Percentiles rank a stretch among this genome's conserved stretches.
These are phyloP conservation scores for Drosophila athabasca DNA, from an alignment of 1,140 invertebrate species.

Conservation along the genomic window DNA sequence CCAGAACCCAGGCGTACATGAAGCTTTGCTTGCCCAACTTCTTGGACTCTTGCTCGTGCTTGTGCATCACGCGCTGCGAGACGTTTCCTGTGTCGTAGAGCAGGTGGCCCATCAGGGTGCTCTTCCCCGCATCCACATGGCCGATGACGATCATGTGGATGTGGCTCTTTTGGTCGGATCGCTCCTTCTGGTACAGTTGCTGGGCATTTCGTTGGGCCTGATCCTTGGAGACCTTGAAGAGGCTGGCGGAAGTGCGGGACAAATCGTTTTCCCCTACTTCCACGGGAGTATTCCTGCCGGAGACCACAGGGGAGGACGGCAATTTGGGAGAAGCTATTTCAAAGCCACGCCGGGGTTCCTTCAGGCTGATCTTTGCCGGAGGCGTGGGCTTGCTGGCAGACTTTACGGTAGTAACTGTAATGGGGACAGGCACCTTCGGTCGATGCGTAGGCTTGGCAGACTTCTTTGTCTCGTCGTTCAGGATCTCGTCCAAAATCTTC, in stretches of 20 bases:
- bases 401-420: slow-evolving; percentile 22
- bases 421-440: slow-evolving; percentile 10
- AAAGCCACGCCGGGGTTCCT: slow-evolving; percentile 83
- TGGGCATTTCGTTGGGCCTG: slow-evolving; percentile 70
- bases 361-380: slow-evolving; percentile 59
- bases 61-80: slow-evolving; percentile 95
- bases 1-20: slow-evolving; percentile 99
- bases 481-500: slow-evolving; percentile 89
- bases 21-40: slow-evolving; percentile 99
- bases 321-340: slow-evolving; percentile 79
- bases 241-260: slow-evolving; percentile 6
- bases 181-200: slow-evolving; percentile 89
- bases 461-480: slow-evolving; percentile 84
- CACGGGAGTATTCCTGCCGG: slow-evolving; percentile 85
- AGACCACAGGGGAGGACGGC: slow-evolving; percentile 85
- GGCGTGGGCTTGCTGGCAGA: slow-evolving; percentile 34
- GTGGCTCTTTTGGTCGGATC: slow-evolving; percentile 91
- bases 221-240: slow-evolving; percentile 79
- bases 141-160: slow-evolving; percentile 98
- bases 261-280: slow-evolving; percentile 47
- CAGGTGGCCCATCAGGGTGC: slow-evolving; percentile 98
- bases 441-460: slow-evolving; percentile 32
- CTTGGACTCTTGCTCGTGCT: slow-evolving; percentile 98
- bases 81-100: slow-evolving; percentile 96
- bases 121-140: slow-evolving; percentile 99